Evolutionary conservation across 2,888 invertebrate species (phyloP).

Genomic region (Ophion ellenae): DNA sequence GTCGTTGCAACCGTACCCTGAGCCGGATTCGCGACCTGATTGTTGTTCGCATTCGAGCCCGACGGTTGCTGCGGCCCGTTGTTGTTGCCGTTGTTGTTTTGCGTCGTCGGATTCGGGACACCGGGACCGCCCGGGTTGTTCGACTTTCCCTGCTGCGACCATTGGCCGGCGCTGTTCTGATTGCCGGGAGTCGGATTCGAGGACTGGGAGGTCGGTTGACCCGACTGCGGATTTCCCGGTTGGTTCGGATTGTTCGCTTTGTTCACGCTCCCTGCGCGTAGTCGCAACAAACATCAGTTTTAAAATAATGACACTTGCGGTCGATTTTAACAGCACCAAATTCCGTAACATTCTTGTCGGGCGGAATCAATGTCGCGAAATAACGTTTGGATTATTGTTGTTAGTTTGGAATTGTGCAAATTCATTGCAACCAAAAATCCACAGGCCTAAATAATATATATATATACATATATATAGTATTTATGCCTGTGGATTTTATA

Average conservation of each 20-base stretch:
- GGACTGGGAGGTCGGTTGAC: conserved; percentile 84
- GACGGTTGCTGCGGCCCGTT: conserved; percentile 77
- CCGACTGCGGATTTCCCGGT: conserved; percentile 84
- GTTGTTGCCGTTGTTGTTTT: conserved; percentile 79
- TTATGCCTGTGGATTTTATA: too few relatives aligned
- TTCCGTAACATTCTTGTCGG: too few relatives aligned
- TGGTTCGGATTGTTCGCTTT: conserved; percentile 84
- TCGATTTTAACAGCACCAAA: too few relatives aligned
- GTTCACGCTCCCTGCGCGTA: conserved; percentile 77
- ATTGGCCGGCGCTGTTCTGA: conserved; percentile 79
- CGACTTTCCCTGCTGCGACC: conserved; percentile 79
- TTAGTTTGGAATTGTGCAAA: too few relatives aligned
- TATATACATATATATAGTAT: too few relatives aligned
- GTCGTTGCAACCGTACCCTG: conserved; percentile 74
- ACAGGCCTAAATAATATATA: too few relatives aligned
- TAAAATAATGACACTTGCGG: neutral
- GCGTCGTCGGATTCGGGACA: conserved; percentile 77
- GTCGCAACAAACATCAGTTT: conserved; percentile 41
- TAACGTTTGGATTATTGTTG: too few relatives aligned
- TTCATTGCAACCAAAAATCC: too few relatives aligned
- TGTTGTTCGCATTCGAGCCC: conserved; percentile 78
- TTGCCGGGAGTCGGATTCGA: conserved; percentile 81
- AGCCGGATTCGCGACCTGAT: conserved; percentile 74
- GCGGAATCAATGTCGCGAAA: too few relatives aligned
- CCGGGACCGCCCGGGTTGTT: conserved; percentile 79